A percentile compares a stretch with the other conserved stretches of the same genome.
phyloP scores from a whole-genome alignment of 2,113 vertebrate genomes.

The Rhynchopsitta pachyrhyncha region DNA sequence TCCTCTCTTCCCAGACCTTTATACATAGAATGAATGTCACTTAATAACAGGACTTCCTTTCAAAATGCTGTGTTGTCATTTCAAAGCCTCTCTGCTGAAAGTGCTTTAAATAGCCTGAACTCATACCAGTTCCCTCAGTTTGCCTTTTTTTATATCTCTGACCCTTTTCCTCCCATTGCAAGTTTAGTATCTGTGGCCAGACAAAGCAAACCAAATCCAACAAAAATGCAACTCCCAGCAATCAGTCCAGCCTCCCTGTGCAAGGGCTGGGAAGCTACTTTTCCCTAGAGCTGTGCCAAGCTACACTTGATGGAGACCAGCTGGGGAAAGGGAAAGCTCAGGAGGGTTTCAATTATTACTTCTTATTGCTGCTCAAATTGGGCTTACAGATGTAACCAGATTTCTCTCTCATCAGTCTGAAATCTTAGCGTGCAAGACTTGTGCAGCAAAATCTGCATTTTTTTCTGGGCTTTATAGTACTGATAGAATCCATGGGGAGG shows the following conservation, averaged over 20 bases:
- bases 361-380: neutral
- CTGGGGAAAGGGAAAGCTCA: neutral
- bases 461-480: neutral
- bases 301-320: neutral
- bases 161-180: neutral
- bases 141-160: neutral
- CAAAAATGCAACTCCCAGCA: neutral
- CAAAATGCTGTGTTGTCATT: neutral
- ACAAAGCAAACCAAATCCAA: neutral
- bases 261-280: neutral
- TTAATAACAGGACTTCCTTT: slow-evolving; percentile 11
- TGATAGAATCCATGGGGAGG: fast-evolving
- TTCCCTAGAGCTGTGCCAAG: neutral
- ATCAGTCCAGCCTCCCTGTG: neutral
- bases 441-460: neutral
- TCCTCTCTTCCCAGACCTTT: neutral
- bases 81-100: neutral
- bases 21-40: neutral
- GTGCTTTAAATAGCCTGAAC: neutral
- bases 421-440: neutral
- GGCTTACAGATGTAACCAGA: neutral
- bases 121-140: neutral
- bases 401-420: neutral
- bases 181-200: neutral
- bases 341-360: neutral